Evolutionary conservation across 2,888 invertebrate species (phyloP).

Genomic region (Drosophila colorata): DNA sequence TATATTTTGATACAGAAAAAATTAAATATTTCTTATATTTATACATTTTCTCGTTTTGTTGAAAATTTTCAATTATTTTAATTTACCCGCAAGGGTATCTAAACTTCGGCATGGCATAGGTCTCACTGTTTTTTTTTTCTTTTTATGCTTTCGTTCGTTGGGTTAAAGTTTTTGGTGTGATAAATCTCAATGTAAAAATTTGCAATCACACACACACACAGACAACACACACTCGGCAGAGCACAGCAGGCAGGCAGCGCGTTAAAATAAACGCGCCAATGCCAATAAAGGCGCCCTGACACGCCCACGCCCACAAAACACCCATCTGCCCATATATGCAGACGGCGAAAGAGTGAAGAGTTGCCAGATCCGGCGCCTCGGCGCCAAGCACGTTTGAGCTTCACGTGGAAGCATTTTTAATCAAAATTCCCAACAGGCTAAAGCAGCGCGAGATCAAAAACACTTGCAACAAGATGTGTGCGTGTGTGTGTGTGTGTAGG

Average conservation of each 20-base stretch:
- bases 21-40: no score
- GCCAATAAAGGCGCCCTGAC: constrained; percentile 68
- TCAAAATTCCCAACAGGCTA: constrained; percentile 85
- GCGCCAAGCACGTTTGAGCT: constrained; percentile 75
- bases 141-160: constrained; percentile 30
- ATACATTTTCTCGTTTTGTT: no score
- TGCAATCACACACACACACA: constrained; percentile 51
- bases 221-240: constrained; percentile 7
- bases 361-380: constrained; percentile 41
- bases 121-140: not conserved
- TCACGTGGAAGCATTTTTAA: constrained; percentile 85
- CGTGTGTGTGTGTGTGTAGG: constrained; percentile 25
- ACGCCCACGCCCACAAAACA: constrained; percentile 43
- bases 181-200: constrained; percentile 79
- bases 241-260: constrained; percentile 36
- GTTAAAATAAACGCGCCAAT: constrained; percentile 74
- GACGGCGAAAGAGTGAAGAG: constrained; percentile 7
- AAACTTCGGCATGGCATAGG: constrained; percentile 2
- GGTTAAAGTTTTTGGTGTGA: constrained; percentile 73
- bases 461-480: constrained; percentile 68
- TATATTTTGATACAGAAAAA: no score
- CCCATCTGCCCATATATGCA: constrained; percentile 38
- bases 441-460: constrained; percentile 74
- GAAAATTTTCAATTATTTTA: not conserved
- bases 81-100: constrained; percentile 18